Base-by-base conservation (phyloP, 1,140 invertebrate genomes). In the Musca domestica region DNA sequence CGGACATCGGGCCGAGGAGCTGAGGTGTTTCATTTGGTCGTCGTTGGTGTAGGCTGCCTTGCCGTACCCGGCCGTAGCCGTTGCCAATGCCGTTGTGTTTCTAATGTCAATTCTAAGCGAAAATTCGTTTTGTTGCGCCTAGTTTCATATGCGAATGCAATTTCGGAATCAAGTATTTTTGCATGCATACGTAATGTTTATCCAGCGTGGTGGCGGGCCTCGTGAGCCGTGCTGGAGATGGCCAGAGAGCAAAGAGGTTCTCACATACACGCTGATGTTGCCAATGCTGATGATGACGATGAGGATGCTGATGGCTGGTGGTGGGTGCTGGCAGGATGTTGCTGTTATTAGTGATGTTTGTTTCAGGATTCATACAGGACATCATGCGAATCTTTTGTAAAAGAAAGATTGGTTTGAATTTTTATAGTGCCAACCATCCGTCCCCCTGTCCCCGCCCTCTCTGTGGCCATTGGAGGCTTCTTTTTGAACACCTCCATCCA, bases 81-180 rank as follows among this genome's bases (percentile, higher is more conserved):
- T 41, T 41, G 34, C 34, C 34, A 12, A 41, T 41, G 54, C 27
- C 27, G 25, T 61, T 61, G 56, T 61, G 27, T 61, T 61, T 61
- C 56, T 61, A 61, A 61, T 61, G 56, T 61, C 56, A 61, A 61
- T 61, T 61, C 56, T 61, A 34, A 61, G 56, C 56, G 56, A 61
- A 61, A 61, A 61, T 61, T 61, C 56, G 56, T 61, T 61, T 61
- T 61, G 56, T 61, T 34, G 56, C 56, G 56, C 56, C 56, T 61
- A 61, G 56, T 61, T 61, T 61, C 17, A 30, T 61, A 34, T 61
- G 56, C 27, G 56, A 61, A 61, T 61, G 56, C 56, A 61, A 61
- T 61, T 61, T 61, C 19, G 56, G 27, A 61, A 61, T 61, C 56
- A 61, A 61, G 27, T 34, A 41, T 61, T 61, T 61, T 61, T 34